Base-by-base conservation (phyloP, 2,797 vertebrate genomes). In the Melanotaenia parkinsoni region DNA sequence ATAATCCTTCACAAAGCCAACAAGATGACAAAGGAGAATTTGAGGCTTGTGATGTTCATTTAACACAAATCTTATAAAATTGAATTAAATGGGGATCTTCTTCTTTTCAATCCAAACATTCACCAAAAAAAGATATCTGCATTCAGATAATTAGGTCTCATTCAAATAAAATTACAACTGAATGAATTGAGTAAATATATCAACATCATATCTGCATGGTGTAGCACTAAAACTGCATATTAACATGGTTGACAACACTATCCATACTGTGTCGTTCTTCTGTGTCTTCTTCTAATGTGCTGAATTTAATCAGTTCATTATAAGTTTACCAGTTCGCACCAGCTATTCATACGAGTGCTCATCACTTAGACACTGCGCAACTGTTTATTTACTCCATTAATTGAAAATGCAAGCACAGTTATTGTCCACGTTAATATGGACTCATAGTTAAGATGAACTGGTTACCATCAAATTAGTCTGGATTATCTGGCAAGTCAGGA, bases 301-400 rank as follows among this genome's bases (percentile, higher is more conserved):
- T 40, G 14, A 63, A 72, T 61, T 77, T 58, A 26, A 75, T 80
- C 58, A 45, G 43, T 37, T 65, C n/a, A 62, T 64, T 66, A 16
- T 9, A 58, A 30, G 38, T 45, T 20, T 45, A 16, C 60, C 18
- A 18, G 60, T 45, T 47, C n/a, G 61, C 71, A 32, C 16, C 72
- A 28, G 57, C 58, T 70, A 70, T 74, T 82, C 72, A 43, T 51
- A 63, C 10, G 72, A 86, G 59, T 65, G 72, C 60, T 77, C 70
- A 62, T 73, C 81, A 76, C 61, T 68, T 69, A 6, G 10, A 67
- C 50, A 63, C 26, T 58, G 24, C 14, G 26, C 65, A 72, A n/a
- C 60, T 56, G 24, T 76, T 77, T 66, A 73, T 83, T 79, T 33
- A 76, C 68, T 50, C 58, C 20, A 37, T 63, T 69, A 63, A 70